Conservation (phyloP, 2,888 invertebrate species). For the Petrolisthes cinctipes region DNA sequence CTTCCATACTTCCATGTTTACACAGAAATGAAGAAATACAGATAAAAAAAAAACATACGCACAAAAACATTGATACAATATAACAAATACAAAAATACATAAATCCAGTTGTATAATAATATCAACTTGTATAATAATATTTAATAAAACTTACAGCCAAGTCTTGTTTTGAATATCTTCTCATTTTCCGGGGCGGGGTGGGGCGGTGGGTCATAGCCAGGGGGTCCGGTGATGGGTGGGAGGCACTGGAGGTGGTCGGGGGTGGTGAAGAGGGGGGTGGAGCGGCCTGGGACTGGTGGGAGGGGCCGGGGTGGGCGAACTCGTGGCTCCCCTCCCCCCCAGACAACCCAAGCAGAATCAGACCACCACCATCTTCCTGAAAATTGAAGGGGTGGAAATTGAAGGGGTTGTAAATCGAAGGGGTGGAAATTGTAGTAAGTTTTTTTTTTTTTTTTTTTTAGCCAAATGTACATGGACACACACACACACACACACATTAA, state of each 20-base stretch:
- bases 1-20: no score
- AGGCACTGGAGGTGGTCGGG: not conserved
- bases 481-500: no score
- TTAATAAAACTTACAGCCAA: constrained; percentile 17
- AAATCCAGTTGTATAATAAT: no score
- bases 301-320: constrained; percentile 16
- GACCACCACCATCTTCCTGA: constrained; percentile 29
- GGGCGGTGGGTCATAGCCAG: not conserved
- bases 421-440: no score
- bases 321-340: constrained; percentile 10
- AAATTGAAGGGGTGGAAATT: not conserved
- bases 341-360: constrained; percentile 40
- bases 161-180: constrained; percentile 39
- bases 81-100: no score
- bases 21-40: no score
- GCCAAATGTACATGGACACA: no score
- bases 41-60: no score
- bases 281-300: constrained; percentile 19
- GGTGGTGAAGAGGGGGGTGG: not conserved
- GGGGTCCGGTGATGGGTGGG: not conserved
- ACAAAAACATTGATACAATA: no score
- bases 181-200: not conserved
- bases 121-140: not conserved
- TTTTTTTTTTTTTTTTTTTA: no score
- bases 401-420: no score